These are phyloP conservation scores for Hypercompe scribonia DNA, from an alignment of 2,888 invertebrate genomes.

Conservation along the genomic window DNA sequence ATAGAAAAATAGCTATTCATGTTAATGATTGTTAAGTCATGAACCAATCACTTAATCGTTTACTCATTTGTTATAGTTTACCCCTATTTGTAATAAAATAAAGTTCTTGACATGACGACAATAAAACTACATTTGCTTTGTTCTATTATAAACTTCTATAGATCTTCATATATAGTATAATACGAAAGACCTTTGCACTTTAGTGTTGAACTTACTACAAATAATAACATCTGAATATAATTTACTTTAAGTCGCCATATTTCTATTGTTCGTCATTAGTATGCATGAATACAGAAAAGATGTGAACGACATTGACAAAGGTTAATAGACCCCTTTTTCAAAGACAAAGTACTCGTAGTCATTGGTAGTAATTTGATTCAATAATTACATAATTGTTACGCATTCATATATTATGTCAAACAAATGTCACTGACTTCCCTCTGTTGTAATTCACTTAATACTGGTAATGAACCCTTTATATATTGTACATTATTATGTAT, in stretches of 20 bases:
- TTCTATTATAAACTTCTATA: not conserved
- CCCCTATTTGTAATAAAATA: not conserved
- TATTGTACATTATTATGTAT: constrained; percentile 20
- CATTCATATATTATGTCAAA: constrained; percentile 35
- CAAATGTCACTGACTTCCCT: constrained; percentile 33
- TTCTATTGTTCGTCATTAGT: constrained; percentile 20
- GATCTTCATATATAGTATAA: not conserved
- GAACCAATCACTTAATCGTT: not conserved
- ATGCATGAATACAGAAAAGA: constrained; percentile 18
- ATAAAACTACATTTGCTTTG: not conserved
- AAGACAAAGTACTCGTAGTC: constrained; percentile 35
- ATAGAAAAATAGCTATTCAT: not conserved
- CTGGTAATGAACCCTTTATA: constrained; percentile 30
- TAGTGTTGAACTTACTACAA: constrained; percentile 25
- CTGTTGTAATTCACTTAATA: constrained; percentile 18
- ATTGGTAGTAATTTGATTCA: constrained; percentile 27
- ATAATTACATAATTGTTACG: constrained; percentile 42
- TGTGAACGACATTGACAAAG: constrained; percentile 31
- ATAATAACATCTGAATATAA: constrained; percentile 4
- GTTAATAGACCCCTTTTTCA: constrained; percentile 25
- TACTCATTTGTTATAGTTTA: not conserved
- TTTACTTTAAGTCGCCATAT: constrained; percentile 9
- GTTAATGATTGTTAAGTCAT: not conserved
- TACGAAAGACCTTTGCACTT: constrained; percentile 20
- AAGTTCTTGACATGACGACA: not conserved